phyloP scores from a whole-genome alignment of 2,888 invertebrate genomes.

The Pilophorus perplexus region DNA sequence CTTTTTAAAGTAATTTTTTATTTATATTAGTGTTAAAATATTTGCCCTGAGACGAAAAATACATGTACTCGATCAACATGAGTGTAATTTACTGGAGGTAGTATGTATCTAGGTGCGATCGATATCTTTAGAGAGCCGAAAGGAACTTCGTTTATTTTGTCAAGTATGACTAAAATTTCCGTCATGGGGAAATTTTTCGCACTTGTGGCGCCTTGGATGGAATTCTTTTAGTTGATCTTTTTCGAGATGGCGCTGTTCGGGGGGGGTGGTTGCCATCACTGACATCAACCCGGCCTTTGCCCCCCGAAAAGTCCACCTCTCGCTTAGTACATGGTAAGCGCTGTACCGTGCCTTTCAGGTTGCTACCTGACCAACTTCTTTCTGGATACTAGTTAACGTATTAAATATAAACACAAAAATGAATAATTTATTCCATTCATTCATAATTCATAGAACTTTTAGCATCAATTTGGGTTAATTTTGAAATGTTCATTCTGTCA shows the following conservation, averaged over 20 bases:
- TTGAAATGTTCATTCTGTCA: background rate
- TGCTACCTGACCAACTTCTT: slow-evolving; percentile 30
- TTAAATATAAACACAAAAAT: background rate
- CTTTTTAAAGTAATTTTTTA: slow-evolving; percentile 38
- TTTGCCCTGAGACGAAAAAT: slow-evolving; percentile 27
- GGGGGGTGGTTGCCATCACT: too few species aligned
- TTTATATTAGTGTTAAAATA: slow-evolving; percentile 28
- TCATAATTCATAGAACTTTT: background rate
- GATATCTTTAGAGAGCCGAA: slow-evolving; percentile 48
- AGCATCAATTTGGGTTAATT: background rate
- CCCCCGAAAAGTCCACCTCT: too few species aligned
- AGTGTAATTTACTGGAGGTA: slow-evolving; percentile 48
- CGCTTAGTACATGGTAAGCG: slow-evolving; percentile 17
- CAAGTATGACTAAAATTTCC: too few species aligned
- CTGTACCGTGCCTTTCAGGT: slow-evolving; percentile 44
- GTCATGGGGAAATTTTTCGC: too few species aligned
- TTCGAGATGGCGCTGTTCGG: too few species aligned
- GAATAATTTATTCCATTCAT: background rate
- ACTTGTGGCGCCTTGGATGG: too few species aligned
- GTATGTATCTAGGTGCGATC: slow-evolving; percentile 49
- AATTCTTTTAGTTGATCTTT: too few species aligned
- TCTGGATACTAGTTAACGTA: slow-evolving; percentile 2
- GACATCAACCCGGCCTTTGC: too few species aligned
- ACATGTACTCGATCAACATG: slow-evolving; percentile 40
- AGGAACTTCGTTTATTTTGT: background rate